phyloP scores from a whole-genome alignment of 2,113 vertebrate species.

The Reinhardtius hippoglossoides region DNA sequence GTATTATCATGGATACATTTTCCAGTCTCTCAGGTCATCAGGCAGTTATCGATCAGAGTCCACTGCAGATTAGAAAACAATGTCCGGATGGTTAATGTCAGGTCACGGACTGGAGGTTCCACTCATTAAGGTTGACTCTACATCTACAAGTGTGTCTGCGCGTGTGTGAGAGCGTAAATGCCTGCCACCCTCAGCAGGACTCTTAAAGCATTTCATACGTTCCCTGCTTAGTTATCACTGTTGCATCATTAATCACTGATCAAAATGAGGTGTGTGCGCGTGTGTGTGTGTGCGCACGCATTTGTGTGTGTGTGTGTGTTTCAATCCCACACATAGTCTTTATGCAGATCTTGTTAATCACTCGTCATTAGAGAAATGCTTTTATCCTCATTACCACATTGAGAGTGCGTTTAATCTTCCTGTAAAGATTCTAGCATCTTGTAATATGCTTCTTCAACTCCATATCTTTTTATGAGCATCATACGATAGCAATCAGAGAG shows the following conservation, averaged over 20 bases:
- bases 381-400: constrained; percentile 43
- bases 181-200: constrained; percentile 38
- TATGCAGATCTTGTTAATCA: constrained; percentile 24
- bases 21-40: too few species aligned
- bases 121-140: constrained; percentile 48
- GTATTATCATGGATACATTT: neutral
- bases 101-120: constrained; percentile 4
- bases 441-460: constrained; percentile 33
- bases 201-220: constrained; percentile 36
- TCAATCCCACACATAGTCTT: constrained; percentile 2
- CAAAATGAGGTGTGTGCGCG: constrained; percentile 19
- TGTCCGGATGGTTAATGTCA: constrained; percentile 17
- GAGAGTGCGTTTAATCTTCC: constrained; percentile 24
- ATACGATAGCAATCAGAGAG: constrained; percentile 4
- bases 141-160: constrained; percentile 10
- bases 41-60: constrained; percentile 46
- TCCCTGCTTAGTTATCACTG: constrained; percentile 48
- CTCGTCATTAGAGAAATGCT: constrained; percentile 28
- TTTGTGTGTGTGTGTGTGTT: neutral
- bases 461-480: constrained; percentile 34
- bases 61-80: constrained; percentile 22
- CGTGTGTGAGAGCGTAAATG: constrained; percentile 10
- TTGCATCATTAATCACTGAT: constrained; percentile 52
- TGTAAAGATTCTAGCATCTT: constrained; percentile 27
- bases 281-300: neutral